Conservation (phyloP, 2,888 invertebrate genomes). For the Choristoneura rosaceana region DNA sequence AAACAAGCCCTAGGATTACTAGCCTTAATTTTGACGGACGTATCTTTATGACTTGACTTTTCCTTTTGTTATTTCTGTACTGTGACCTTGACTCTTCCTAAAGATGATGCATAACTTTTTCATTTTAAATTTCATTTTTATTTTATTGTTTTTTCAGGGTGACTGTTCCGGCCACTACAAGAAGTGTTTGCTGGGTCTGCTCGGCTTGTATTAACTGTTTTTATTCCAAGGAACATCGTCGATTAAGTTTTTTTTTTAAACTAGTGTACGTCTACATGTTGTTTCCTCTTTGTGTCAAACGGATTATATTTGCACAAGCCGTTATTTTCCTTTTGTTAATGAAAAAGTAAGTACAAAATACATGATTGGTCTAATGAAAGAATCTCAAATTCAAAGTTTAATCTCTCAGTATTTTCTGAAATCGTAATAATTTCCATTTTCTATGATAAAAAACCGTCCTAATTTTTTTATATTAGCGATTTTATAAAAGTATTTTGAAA, state of each 20-base stretch:
- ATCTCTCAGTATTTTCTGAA: background rate
- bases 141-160: slow-evolving; percentile 84
- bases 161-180: slow-evolving; percentile 96
- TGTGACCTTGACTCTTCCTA: too few relatives aligned
- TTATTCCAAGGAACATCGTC: slow-evolving; percentile 5
- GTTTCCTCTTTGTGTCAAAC: slow-evolving; percentile 7
- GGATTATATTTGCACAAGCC: background rate
- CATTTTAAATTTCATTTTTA: slow-evolving; percentile 24
- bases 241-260: slow-evolving; percentile 6
- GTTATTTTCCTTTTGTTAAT: background rate
- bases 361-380: background rate
- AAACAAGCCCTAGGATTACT: too few relatives aligned
- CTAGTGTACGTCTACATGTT: slow-evolving; percentile 10
- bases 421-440: background rate
- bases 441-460: slow-evolving; percentile 7
- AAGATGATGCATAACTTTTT: background rate
- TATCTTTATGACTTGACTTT: too few relatives aligned
- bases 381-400: slow-evolving; percentile 21
- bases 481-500: slow-evolving; percentile 10
- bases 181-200: slow-evolving; percentile 91
- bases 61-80: too few relatives aligned
- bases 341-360: background rate
- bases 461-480: background rate
- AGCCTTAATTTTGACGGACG: too few relatives aligned
- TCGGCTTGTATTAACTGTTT: slow-evolving; percentile 79